Conservation (phyloP, 2,113 vertebrate genomes). For the Corythornis cristatus region DNA sequence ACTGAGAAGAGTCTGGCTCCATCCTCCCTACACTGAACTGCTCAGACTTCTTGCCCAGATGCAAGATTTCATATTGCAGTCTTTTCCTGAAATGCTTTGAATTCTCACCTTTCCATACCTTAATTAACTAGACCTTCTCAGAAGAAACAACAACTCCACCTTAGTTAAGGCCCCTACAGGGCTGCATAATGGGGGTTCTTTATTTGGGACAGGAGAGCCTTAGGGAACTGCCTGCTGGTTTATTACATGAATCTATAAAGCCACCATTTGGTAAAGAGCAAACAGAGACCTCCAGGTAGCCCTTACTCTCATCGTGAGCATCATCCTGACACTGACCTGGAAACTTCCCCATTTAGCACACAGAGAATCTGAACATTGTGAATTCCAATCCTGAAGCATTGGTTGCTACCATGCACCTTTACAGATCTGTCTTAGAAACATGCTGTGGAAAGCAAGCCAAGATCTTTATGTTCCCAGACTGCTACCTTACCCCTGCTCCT, state of each 20-base stretch:
- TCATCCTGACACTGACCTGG: fast-evolving
- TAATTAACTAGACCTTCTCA: neutral
- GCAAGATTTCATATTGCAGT: neutral
- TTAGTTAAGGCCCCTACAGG: neutral
- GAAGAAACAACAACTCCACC: neutral
- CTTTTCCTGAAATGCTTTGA: neutral
- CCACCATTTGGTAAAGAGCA: neutral
- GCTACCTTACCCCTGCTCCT: neutral
- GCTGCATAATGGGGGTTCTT: neutral
- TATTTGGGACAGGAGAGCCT: neutral
- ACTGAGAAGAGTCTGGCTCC: too few relatives aligned
- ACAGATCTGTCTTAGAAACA: neutral
- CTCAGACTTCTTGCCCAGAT: neutral
- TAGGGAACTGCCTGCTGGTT: neutral
- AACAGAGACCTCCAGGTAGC: neutral
- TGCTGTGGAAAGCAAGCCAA: neutral
- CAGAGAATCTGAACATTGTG: neutral
- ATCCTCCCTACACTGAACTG: neutral
- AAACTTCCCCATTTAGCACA: neutral
- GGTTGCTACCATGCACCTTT: neutral
- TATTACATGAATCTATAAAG: neutral
- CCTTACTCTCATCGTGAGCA: fast-evolving
- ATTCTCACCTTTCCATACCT: neutral
- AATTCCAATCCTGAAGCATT: neutral
- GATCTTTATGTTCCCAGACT: neutral